phyloP scores from a whole-genome alignment of 2,113 vertebrate genomes.

The Sander vitreus region DNA sequence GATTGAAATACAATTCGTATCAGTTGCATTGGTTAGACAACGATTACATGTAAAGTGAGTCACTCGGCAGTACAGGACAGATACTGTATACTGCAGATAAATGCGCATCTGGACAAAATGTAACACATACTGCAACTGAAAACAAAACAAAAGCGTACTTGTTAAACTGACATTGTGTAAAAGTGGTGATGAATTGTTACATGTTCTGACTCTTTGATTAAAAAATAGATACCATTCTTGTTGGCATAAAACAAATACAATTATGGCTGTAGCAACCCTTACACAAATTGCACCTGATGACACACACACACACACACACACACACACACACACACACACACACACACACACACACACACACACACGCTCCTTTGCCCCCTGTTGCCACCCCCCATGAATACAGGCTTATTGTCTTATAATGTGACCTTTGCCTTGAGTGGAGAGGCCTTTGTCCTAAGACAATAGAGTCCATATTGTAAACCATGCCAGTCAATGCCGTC shows the following conservation, averaged over 20 bases:
- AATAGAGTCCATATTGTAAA: conserved; percentile 78
- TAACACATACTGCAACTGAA: neutral
- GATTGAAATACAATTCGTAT: conserved; percentile 55
- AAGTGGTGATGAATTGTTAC: neutral
- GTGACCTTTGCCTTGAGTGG: conserved; percentile 75
- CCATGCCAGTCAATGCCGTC: conserved; percentile 73
- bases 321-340: no score
- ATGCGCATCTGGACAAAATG: conserved; percentile 12
- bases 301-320: neutral
- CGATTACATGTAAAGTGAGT: conserved; percentile 47
- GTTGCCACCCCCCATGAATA: conserved; percentile 42
- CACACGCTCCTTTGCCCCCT: neutral
- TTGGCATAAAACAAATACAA: neutral
- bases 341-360: neutral
- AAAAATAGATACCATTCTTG: no score
- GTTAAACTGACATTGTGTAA: neutral
- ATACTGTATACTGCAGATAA: conserved; percentile 24
- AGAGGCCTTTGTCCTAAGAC: conserved; percentile 76
- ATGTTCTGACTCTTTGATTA: neutral
- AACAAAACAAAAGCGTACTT: neutral
- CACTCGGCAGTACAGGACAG: neutral
- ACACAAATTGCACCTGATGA: conserved; percentile 22
- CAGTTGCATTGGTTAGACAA: conserved; percentile 49
- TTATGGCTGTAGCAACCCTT: neutral
- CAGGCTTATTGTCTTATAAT: conserved; percentile 67